Evolutionary conservation across 2,113 vertebrate species (phyloP).

Genomic region (Crotalus tigris): DNA sequence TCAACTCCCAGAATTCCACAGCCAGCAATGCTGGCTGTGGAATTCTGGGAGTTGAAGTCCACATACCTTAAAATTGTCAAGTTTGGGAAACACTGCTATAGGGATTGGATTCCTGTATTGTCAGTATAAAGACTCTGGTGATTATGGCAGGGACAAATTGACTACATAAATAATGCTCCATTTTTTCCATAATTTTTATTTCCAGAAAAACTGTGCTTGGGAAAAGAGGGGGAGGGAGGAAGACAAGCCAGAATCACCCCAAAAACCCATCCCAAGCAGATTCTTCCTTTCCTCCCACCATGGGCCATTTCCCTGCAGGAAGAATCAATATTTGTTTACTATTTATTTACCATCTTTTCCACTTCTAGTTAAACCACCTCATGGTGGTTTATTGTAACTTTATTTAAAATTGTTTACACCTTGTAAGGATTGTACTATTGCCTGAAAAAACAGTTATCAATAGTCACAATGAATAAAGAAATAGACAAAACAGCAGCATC

Average conservation of each 20-base stretch:
- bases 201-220: neutral
- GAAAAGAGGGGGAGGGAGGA: neutral
- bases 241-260: neutral
- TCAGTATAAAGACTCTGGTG: neutral
- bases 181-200: neutral
- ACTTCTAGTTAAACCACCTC: neutral
- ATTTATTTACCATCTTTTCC: neutral
- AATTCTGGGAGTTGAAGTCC: too few relatives aligned
- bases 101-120: neutral
- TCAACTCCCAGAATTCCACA: too few relatives aligned
- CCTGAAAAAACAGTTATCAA: neutral
- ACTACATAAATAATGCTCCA: neutral
- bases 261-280: neutral
- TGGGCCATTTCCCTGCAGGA: neutral
- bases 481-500: neutral
- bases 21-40: too few relatives aligned
- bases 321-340: neutral
- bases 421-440: neutral
- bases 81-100: neutral
- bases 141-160: neutral
- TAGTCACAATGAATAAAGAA: neutral
- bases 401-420: neutral
- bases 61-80: too few relatives aligned
- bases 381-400: neutral
- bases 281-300: neutral